Base-by-base conservation (phyloP, 2,797 vertebrate species). In the Anas bahamensis region DNA sequence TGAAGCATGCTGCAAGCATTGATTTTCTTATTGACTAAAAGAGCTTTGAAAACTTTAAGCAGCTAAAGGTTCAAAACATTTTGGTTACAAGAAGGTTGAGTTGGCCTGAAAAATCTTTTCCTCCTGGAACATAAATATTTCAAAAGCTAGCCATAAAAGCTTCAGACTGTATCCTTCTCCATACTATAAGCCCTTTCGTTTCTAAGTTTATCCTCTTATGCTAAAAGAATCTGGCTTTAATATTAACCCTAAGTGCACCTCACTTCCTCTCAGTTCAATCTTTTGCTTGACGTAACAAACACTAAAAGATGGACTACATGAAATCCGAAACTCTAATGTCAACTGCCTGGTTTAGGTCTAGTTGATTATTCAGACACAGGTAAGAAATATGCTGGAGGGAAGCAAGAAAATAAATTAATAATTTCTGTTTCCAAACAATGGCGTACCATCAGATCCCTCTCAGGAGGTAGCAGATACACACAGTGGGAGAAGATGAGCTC, bases 11-110 rank as follows among this genome's bases (percentile, higher is more conserved):
- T 29, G 31, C 52, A 46, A 41, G 29, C 68, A 95, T 52, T 84
- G 89, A 95, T 83, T 91, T 95, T 76, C 57, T 83, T 87, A 87
- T 23, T 87, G 81, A 96, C 60, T 39, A 70, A 71, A 31, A 75
- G 39, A 65, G 17, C 46, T 90, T 65, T 68, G 23, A n/a, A 80
- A 78, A 79, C 41, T 86, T 97, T 50, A 95, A 88, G 71, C 50
- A 94, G 88, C 69, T 60, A 63, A 78, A 88, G 46, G 57, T 92
- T 93, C 57, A 92, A 92, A 97, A 88, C 37, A 83, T 64, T 86
- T 60, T 31, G 24, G 86, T 89, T 86, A 87, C 63, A 93, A 94
- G 75, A 90, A 77, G 50, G 42, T 41, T 12, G 28, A 94, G 76
- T 69, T 57, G 18, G 65, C 74, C 75, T 92, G 72, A 78, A 73